Percentiles rank a stretch among this genome's conserved stretches.
These are phyloP conservation scores for Archaeoteleia sp. DNA, from an alignment of 2,888 invertebrate genomes.

Conservation along the genomic window DNA sequence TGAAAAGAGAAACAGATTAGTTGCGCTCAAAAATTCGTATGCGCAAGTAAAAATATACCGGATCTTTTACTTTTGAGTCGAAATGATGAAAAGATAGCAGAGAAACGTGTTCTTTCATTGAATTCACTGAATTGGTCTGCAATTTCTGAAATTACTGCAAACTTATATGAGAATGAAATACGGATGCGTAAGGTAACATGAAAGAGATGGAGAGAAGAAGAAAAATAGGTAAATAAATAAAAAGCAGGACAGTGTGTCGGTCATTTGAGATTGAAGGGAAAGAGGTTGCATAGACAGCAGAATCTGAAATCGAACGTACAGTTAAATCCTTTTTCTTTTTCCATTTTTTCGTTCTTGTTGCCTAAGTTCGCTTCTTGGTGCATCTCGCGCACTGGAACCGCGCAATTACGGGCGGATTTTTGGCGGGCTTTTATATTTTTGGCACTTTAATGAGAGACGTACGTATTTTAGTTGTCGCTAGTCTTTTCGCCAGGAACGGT, in stretches of 20 bases:
- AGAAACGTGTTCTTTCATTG: conserved; percentile 29
- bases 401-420: conserved; percentile 64
- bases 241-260: conserved; percentile 54
- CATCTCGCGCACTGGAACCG: conserved; percentile 65
- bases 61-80: not conserved
- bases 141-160: conserved; percentile 15
- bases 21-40: conserved; percentile 65
- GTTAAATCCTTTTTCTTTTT: conserved; percentile 41
- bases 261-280: conserved; percentile 55
- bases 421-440: conserved; percentile 76
- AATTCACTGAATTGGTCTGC: conserved; percentile 40
- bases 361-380: conserved; percentile 57
- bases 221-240: conserved; percentile 22
- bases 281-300: conserved; percentile 60
- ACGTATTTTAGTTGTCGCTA: conserved; percentile 53
- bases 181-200: conserved; percentile 42
- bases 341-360: conserved; percentile 36
- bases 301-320: conserved; percentile 71
- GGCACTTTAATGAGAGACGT: conserved; percentile 67
- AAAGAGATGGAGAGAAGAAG: conserved; percentile 40
- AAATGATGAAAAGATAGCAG: conserved; percentile 21
- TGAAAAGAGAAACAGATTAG: conserved; percentile 45
- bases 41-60: conserved; percentile 53
- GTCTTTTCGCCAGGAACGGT: conserved; percentile 53
- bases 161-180: conserved; percentile 22